Evolutionary conservation across 2,888 invertebrate species (phyloP).

Genomic region (Lucinisca nassula): DNA sequence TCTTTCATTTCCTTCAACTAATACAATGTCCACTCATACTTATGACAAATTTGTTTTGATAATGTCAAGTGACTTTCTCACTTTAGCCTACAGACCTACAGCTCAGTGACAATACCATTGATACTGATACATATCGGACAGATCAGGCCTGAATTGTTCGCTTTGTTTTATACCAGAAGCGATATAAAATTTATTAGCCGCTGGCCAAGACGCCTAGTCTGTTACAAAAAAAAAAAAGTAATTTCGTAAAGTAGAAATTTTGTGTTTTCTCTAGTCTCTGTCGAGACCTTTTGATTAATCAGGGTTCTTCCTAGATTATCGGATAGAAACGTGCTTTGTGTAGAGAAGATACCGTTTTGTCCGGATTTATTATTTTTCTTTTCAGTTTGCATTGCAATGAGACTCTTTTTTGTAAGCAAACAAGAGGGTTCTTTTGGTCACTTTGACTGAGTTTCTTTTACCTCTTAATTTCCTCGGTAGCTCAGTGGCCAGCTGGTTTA

Average conservation of each 20-base stretch:
- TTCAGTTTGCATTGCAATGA: no score
- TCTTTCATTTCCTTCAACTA: not conserved
- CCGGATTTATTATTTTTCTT: not conserved
- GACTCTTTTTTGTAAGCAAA: no score
- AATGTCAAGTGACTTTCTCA: conserved; percentile 50
- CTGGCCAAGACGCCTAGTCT: not conserved
- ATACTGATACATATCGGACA: not conserved
- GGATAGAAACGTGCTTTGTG: not conserved
- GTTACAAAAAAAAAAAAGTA: not conserved
- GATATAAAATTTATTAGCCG: not conserved
- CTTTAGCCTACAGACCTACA: conserved; percentile 22
- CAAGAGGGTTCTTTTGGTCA: not conserved
- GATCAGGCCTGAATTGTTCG: conserved; percentile 38
- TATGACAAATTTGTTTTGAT: conserved; percentile 60
- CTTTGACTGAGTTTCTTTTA: not conserved
- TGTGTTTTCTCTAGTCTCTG: not conserved
- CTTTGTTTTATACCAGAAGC: conserved; percentile 38
- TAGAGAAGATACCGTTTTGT: not conserved
- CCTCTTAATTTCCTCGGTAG: not conserved
- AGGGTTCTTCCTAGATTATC: not conserved
- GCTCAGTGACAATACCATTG: conserved; percentile 46
- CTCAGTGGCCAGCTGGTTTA: not conserved
- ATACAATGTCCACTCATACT: not conserved
- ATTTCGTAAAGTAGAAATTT: not conserved
- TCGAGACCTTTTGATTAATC: not conserved